Percentiles rank a stretch among this genome's conserved stretches.
Evolutionary conservation across 2,797 vertebrate genomes (phyloP).

Genomic region (Lacerta viridis): DNA sequence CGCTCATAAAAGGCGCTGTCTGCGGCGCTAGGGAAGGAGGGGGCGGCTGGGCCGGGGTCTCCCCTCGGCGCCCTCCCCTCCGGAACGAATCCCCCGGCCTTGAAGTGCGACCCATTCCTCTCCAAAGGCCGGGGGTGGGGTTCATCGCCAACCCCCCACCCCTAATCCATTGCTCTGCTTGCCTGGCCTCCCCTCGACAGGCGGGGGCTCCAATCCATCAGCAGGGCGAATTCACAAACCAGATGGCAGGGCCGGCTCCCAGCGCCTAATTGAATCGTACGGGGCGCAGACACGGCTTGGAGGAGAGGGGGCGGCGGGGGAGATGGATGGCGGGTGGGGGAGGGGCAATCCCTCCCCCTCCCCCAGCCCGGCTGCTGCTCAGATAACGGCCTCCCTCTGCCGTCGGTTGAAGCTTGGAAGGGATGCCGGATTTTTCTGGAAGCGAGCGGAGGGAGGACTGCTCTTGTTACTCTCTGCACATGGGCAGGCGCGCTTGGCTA

Average conservation of each 20-base stretch:
- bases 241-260: conserved; percentile 24
- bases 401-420: not conserved
- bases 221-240: not conserved
- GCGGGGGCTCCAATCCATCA: conserved; percentile 4
- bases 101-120: not conserved
- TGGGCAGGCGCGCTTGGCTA: not conserved
- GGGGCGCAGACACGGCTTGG: not conserved
- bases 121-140: not conserved
- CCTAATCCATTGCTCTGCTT: not conserved
- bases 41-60: not conserved
- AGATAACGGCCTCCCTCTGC: not conserved
- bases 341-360: no score
- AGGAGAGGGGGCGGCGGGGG: not conserved
- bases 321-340: not conserved
- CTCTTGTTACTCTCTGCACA: not conserved
- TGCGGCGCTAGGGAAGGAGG: not conserved
- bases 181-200: not conserved
- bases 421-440: not conserved
- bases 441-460: not conserved
- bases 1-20: not conserved
- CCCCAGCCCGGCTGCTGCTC: not conserved
- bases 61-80: not conserved
- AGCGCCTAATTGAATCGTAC: conserved; percentile 26
- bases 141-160: not conserved
- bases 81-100: no score